Base-by-base conservation (phyloP, 2,113 vertebrate species). In the Dasyprocta punctata region DNA sequence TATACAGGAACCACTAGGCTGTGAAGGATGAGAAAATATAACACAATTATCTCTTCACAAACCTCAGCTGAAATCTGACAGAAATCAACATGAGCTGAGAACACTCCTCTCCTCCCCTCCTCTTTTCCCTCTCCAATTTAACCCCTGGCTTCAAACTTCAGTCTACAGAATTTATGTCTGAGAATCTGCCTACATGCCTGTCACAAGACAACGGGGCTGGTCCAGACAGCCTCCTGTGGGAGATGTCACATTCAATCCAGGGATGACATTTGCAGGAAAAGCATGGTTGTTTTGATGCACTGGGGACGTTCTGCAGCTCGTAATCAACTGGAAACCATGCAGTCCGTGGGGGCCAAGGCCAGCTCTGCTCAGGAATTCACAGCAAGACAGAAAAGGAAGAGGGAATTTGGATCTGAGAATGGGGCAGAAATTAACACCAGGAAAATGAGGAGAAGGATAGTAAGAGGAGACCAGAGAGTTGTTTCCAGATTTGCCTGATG, bases 11-110 rank as follows among this genome's bases (percentile, higher is more conserved):
- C 93, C 97, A 97, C 95, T 69, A 78, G 93, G 92, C 96, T 98
- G 96, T 89, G 96, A 97, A 97, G 56, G 97, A 97, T 97, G 96
- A 97, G 97, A 97, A 98, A 97, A 98, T 97, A 97, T 97, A 97
- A 90, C 95, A 95, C 97, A 97, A 98, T 98, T 97, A 97, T 97
- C 97, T 97, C 97, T 96, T 98, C 97, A 97, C 96, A 94, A 90
- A 97, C 96, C 93, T 92, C 92, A 67, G 83, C 93, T 97, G 90
- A 98, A 97, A 97, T 96, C 93, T 98, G 97, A 97, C 97, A 96
- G 95, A 97, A 96, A 97, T 89, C 97, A 97, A 97, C 97, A 93
- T 2, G 90, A 96, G 90, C 69, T 26, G 75, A 89, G 86, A 95
- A 87, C 28, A 41, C 36, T 38, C 49, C n/a, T 75, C 61, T 36